These are phyloP conservation scores for Micrasema minimum DNA, from an alignment of 1,140 invertebrate genomes.

Conservation along the genomic window DNA sequence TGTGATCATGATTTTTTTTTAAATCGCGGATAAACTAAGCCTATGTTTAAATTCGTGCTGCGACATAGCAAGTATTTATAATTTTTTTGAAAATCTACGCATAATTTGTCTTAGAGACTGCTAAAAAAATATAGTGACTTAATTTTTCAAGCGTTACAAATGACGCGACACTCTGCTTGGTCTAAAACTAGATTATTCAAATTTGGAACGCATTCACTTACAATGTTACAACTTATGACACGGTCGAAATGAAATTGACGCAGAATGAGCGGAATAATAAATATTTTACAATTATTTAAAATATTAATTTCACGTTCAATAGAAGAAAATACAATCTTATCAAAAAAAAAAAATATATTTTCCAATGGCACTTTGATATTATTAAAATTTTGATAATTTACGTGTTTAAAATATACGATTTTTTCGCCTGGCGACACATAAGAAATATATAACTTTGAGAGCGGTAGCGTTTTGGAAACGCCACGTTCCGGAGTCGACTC, in stretches of 20 bases:
- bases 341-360: slow-evolving; percentile 6
- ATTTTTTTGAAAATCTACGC: slow-evolving; percentile 14
- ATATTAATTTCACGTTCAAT: too few relatives aligned
- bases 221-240: not conserved
- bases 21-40: not conserved
- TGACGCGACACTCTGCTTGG: slow-evolving; percentile 6
- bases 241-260: too few relatives aligned
- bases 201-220: not conserved
- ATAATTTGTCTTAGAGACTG: slow-evolving; percentile 17
- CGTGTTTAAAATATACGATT: slow-evolving; percentile 9
- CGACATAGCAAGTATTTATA: slow-evolving; percentile 12
- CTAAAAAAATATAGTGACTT: slow-evolving; percentile 35
- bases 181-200: slow-evolving; percentile 29
- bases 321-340: not conserved
- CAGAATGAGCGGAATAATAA: too few relatives aligned
- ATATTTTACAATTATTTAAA: too few relatives aligned
- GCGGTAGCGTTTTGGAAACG: not conserved
- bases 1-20: too few relatives aligned
- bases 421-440: not conserved
- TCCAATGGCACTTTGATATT: slow-evolving; percentile 3
- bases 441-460: slow-evolving; percentile 10
- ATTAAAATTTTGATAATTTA: not conserved
- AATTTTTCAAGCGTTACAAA: slow-evolving; percentile 15
- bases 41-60: slow-evolving; percentile 30
- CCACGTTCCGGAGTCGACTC: not conserved